A percentile compares a stretch with the other conserved stretches of the same genome.
Conservation (phyloP, 2,888 invertebrate species). For the Ichneumoninae sp. region DNA sequence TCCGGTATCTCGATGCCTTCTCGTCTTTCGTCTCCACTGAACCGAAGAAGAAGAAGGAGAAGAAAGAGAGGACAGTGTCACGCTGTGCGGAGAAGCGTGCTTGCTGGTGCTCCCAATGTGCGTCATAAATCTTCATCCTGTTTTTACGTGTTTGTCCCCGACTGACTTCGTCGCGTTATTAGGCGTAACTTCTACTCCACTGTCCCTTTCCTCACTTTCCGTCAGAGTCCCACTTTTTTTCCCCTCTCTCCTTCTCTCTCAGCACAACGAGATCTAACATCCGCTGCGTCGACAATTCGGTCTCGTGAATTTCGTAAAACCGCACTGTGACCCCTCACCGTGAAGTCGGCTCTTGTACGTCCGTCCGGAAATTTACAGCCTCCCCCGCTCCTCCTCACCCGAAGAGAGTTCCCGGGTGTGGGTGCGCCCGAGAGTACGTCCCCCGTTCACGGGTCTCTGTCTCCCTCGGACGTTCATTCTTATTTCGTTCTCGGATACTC, state of each 20-base stretch:
- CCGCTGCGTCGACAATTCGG: conserved; percentile 33
- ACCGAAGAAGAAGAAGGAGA: conserved; percentile 29
- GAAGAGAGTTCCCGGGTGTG: conserved; percentile 48
- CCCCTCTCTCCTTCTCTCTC: not conserved
- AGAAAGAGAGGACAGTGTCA: conserved; percentile 66
- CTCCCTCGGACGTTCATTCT: conserved; percentile 51
- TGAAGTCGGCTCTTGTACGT: conserved; percentile 43
- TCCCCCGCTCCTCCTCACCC: conserved; percentile 9
- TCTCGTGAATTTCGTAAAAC: conserved; percentile 58
- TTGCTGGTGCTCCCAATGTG: conserved; percentile 56
- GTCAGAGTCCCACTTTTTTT: conserved; percentile 32
- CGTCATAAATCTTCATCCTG: conserved; percentile 80
- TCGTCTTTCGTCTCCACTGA: conserved; percentile 51
- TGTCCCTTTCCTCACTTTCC: conserved; percentile 74
- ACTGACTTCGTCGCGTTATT: conserved; percentile 77
- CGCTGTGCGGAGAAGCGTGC: conserved; percentile 73
- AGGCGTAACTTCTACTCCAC: conserved; percentile 77
- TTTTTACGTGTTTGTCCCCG: conserved; percentile 81
- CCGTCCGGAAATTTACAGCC: conserved; percentile 61
- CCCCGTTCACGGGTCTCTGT: not conserved
- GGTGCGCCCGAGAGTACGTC: conserved; percentile 10
- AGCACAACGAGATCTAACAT: conserved; percentile 15
- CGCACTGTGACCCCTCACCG: conserved; percentile 51
- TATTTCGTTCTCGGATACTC: conserved; percentile 41
- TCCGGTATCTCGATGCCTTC: conserved; percentile 19